Base-by-base conservation (phyloP, 2,888 invertebrate genomes). In the Antheraea yamamai region DNA sequence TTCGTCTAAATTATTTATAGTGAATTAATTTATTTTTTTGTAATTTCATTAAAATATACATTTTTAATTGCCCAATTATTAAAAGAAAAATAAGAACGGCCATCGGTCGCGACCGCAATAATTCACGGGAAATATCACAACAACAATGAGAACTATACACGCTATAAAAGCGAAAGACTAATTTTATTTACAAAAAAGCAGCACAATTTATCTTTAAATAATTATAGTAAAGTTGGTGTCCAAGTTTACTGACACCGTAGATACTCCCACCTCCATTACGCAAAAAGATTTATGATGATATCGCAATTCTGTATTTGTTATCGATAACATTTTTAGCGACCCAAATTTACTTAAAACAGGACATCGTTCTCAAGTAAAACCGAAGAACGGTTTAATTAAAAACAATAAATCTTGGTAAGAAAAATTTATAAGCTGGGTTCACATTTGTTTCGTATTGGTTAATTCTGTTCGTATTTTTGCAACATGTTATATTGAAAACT, bases 1-100 rank as follows among this genome's bases (percentile, higher is more conserved):
- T 83, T 83, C 80, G 79, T 77, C 75, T 78, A 75, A 39, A 74
- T 76, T 77, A 78, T 77, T 74, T 71, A 77, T 75, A 75, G 77
- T 74, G 47, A n/a, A 70, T 74, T 68, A n/a, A n/a, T 30, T 35
- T 30, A 30, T 30, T 30, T 30, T 26, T 64, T 14, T 64, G 26
- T 64, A 23, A 30, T 26, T 26, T 61, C 12, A 12, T 1, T 2
- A 47, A 12, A 47, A 10, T 1, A 68, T 20, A 7, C 35, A 39
- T 70, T 70, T 66, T 26, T 4, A 30, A 26, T 26, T 66, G 6
- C 16, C 20, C 30, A 35, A 0, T 20, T 20, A n/a, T 70, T 10
- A 0, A 70, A 39, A 70, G 39, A 70, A 39, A 4, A 66, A n/a
- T n/a, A n/a, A 66, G 12, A 12, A 30, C 64, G 30, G 26, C 64